Conservation (phyloP, 2,888 invertebrate species). For the Malachius bipustulatus region DNA sequence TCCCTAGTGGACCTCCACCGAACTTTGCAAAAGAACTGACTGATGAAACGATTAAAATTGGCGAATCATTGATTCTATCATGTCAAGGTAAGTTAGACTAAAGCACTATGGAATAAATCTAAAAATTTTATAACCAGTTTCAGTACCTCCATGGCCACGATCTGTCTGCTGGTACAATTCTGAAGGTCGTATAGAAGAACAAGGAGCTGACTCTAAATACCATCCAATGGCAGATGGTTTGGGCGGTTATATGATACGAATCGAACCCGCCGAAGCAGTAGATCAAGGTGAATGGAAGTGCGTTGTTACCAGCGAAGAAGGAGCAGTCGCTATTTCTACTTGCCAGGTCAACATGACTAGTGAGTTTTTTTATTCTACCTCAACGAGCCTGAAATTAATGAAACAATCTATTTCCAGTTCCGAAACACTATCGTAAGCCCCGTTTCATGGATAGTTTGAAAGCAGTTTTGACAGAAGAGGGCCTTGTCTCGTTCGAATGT, state of each 20-base stretch:
- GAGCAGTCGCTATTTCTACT: slow-evolving; percentile 62
- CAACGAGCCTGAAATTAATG: too few species aligned
- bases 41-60: slow-evolving; percentile 65
- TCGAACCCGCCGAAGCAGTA: slow-evolving; percentile 60
- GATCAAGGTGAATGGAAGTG: slow-evolving; percentile 89
- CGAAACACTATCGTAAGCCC: slow-evolving; percentile 81
- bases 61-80: slow-evolving; percentile 58
- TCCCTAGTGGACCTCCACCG: slow-evolving; percentile 60
- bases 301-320: slow-evolving; percentile 65
- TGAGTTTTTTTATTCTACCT: too few species aligned
- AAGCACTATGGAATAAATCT: too few species aligned
- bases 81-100: slow-evolving; percentile 56
- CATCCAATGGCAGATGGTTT: slow-evolving; percentile 69
- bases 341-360: slow-evolving; percentile 68
- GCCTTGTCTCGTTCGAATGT: slow-evolving; percentile 84
- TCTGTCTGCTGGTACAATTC: slow-evolving; percentile 79
- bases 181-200: slow-evolving; percentile 60
- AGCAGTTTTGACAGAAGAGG: slow-evolving; percentile 83
- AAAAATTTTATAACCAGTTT: too few species aligned
- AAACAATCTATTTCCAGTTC: slow-evolving; percentile 47
- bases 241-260: slow-evolving; percentile 67
- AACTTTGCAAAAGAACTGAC: slow-evolving; percentile 64
- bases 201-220: slow-evolving; percentile 48
- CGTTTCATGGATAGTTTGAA: slow-evolving; percentile 82
- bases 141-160: slow-evolving; percentile 77